phyloP scores from a whole-genome alignment of 2,113 vertebrate genomes.

The Lota lota region DNA sequence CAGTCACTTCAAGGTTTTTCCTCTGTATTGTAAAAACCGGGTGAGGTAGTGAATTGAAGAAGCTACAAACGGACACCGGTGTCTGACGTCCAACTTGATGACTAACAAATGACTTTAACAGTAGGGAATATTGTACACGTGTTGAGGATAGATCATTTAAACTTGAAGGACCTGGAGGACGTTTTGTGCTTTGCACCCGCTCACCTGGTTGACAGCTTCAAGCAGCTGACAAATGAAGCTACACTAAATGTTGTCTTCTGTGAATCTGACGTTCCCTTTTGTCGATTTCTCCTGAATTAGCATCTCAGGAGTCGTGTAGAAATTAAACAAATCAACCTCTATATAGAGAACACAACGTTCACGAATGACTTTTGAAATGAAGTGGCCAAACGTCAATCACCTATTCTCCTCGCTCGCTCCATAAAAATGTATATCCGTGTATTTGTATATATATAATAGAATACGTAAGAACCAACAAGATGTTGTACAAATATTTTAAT shows the following conservation, averaged over 20 bases:
- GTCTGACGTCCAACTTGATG: constrained; percentile 31
- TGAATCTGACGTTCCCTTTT: constrained; percentile 40
- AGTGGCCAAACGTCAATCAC: constrained; percentile 42
- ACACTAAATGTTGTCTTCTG: constrained; percentile 39
- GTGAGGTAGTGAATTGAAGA: constrained; percentile 25
- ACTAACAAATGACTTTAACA: constrained; percentile 19
- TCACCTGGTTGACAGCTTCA: constrained; percentile 30
- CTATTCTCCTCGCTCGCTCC: constrained; percentile 37
- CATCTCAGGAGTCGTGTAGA: constrained; percentile 33
- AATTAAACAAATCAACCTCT: constrained; percentile 33
- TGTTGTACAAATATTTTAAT: constrained; percentile 62
- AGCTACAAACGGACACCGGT: constrained; percentile 25
- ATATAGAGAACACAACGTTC: constrained; percentile 36
- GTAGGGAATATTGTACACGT: constrained; percentile 18
- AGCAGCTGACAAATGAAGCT: constrained; percentile 41
- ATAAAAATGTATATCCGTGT: constrained; percentile 56
- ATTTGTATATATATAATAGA: constrained; percentile 38
- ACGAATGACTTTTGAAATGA: constrained; percentile 46
- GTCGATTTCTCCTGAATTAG: constrained; percentile 25
- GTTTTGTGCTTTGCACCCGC: constrained; percentile 52
- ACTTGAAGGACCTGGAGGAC: constrained; percentile 26
- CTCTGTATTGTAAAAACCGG: constrained; percentile 1
- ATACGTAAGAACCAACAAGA: constrained; percentile 47
- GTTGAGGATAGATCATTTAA: constrained; percentile 29
- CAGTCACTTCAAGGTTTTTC: neutral